A percentile compares a stretch with the other conserved stretches of the same genome.
Evolutionary conservation across 2,113 vertebrate species (phyloP).

Genomic region (Saguinus imperator): DNA sequence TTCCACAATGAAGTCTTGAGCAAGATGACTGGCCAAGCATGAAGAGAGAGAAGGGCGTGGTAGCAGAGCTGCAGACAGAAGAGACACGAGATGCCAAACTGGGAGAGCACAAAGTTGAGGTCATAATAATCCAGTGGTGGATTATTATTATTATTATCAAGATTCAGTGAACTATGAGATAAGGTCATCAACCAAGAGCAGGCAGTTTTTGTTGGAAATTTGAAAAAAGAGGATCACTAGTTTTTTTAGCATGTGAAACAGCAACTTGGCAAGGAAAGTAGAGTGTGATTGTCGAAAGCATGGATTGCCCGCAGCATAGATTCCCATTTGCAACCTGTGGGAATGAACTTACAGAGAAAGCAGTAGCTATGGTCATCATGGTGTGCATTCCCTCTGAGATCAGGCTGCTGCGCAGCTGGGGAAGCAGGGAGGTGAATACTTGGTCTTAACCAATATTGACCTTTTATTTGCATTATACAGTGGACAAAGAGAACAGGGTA

Average conservation of each 20-base stretch:
- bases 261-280: background rate
- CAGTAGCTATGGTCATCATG: rapidly evolving
- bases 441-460: background rate
- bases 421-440: background rate
- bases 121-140: background rate
- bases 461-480: background rate
- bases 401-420: background rate
- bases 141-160: too few species aligned
- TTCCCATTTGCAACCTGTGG: background rate
- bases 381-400: background rate
- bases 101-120: background rate
- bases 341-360: background rate
- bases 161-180: background rate
- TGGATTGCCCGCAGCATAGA: background rate
- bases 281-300: background rate
- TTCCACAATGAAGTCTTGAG: background rate
- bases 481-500: background rate
- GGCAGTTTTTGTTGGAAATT: background rate
- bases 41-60: background rate
- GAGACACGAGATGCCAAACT: background rate
- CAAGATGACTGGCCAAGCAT: background rate
- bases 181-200: background rate
- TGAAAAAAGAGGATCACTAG: background rate
- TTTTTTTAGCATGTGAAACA: background rate
- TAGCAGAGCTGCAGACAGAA: background rate